Conservation (phyloP, 2,113 vertebrate genomes). For the Falco punctatus region DNA sequence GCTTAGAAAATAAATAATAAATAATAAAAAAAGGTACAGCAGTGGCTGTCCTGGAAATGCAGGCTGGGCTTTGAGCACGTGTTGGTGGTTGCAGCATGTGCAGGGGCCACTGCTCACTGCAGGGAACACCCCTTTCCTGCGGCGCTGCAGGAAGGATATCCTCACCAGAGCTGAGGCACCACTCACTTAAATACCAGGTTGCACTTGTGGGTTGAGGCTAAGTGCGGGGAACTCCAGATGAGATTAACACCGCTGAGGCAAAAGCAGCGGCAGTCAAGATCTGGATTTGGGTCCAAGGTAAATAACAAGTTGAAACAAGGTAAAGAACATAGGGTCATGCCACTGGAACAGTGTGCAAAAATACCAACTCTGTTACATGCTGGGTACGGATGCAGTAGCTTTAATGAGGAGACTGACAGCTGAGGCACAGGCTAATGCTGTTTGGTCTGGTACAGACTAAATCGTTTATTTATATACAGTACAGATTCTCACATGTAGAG, state of each 20-base stretch:
- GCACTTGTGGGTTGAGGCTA: background rate
- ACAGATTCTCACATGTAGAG: background rate
- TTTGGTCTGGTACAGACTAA: background rate
- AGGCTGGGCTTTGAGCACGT: background rate
- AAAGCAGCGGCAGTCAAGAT: background rate
- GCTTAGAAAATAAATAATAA: background rate
- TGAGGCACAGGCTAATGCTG: background rate
- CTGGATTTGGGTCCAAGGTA: background rate
- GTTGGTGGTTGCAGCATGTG: accelerated
- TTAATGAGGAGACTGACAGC: background rate
- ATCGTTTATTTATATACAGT: background rate
- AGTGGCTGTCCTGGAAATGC: background rate
- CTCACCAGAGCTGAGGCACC: background rate
- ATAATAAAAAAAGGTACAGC: too few species aligned
- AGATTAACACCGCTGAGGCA: background rate
- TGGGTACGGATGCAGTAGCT: background rate
- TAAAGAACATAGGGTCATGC: background rate
- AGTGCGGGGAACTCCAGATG: background rate
- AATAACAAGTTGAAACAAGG: background rate
- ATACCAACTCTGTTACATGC: background rate
- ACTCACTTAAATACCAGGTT: accelerated
- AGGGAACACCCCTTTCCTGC: background rate
- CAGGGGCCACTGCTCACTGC: background rate
- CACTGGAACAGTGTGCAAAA: background rate
- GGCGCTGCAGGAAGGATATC: background rate